Evolutionary conservation across 2,113 vertebrate species (phyloP), one percentile per base, ranked within the genome.

Genomic region (Manacus vitellinus): DNA sequence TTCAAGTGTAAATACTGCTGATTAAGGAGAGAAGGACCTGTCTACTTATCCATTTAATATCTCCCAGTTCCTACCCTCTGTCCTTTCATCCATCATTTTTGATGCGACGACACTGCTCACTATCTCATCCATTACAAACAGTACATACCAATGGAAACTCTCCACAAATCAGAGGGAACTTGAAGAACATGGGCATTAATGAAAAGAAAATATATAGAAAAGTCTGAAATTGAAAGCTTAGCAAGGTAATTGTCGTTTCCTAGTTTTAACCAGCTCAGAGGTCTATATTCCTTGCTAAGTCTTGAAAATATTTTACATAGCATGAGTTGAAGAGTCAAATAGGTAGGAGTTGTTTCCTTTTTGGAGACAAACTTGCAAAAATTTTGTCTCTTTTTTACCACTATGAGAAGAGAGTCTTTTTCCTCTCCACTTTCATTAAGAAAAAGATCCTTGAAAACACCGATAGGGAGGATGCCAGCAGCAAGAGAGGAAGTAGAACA

Each of bases 171-270:
- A 82, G 82, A 77, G 49, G 93, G 33, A 93, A 90, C 63, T 90
- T 92, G 68, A 94, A 95, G 80, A 96, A 89, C 14, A 58, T 44
- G 31, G 61, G 23, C 72, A 88, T 75, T 95, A 87, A 85, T 95
- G 79, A 90, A 95, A 97, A 47, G 54, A 61, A 91, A 97, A 86
- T 87, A 70, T 37, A 95, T 67, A 90, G 59, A 85, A 93, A 96
- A 92, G 31, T 68, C 79, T 95, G 61, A 93, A 72, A 75, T 18
- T 79, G 77, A 93, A 76, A 96, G 47, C 51, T 66, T 65, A 92
- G 25, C 74, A 56, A 68, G 63, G 52, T 54, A 97, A 55, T 33
- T 86, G n/a, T 55, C 71, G 25, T 6, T 49, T 20, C 18, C 30
- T 92, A 68, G 70, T 93, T 94, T 86, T 93, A 93, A 88, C 66